phyloP scores from a whole-genome alignment of 2,888 invertebrate species.

The Ormyrus labotus region DNA sequence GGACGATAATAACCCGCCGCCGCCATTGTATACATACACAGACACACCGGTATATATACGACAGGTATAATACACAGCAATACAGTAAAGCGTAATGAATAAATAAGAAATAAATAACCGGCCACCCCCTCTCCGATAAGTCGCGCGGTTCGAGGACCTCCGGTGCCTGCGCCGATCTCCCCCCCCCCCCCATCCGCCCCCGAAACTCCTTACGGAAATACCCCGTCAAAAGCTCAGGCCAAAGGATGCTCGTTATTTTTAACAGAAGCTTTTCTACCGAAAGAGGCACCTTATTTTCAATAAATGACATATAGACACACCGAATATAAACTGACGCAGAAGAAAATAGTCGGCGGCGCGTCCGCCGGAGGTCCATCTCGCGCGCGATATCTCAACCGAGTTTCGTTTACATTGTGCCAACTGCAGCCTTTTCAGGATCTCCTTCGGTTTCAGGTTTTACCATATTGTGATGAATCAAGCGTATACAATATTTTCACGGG shows the following conservation, averaged over 20 bases:
- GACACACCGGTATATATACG: conserved; percentile 15
- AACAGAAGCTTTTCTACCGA: too few species aligned
- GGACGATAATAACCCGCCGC: conserved; percentile 33
- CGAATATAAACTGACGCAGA: too few species aligned
- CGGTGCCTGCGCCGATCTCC: too few species aligned
- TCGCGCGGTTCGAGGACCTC: neutral
- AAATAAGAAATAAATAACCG: conserved; percentile 46
- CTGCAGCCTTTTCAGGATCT: conserved; percentile 53
- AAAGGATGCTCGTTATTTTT: too few species aligned
- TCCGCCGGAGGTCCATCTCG: neutral
- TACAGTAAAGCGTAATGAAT: conserved; percentile 19
- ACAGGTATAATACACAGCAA: conserved; percentile 28
- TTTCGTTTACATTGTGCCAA: conserved; percentile 58
- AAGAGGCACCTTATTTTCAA: too few species aligned
- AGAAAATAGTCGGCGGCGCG: neutral
- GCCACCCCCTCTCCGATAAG: conserved; percentile 32
- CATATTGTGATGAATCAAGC: conserved; percentile 47
- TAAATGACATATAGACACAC: too few species aligned
- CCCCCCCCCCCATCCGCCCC: too few species aligned
- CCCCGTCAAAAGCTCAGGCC: too few species aligned
- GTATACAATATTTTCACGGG: conserved; percentile 44
- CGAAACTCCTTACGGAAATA: too few species aligned
- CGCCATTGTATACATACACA: conserved; percentile 27
- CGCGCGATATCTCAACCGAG: conserved; percentile 25
- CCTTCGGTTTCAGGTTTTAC: conserved; percentile 51